Evolutionary conservation across 2,797 vertebrate species (phyloP), one percentile per base, ranked within the genome.

Genomic region (Ataeniobius toweri): DNA sequence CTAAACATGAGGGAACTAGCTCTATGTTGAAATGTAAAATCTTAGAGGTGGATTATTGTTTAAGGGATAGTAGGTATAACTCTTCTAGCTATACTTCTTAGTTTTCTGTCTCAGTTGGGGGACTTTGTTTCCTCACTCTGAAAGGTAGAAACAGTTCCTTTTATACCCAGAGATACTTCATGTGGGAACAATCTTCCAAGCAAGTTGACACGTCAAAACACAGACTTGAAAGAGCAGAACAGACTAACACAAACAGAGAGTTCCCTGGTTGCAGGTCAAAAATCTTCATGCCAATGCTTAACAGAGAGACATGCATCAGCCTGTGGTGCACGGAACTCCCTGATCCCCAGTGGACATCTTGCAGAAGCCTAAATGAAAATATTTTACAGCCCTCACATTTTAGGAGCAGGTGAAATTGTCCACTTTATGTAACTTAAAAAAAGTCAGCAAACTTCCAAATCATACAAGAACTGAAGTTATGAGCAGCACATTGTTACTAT

Each of bases 131-230:
- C 70, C 67, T 74, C 72, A 79, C 26, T 67, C 24, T 75, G n/a
- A 68, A 46, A 71, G 71, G n/a, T 73, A 20, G 63, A 65, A 48
- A 69, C 20, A 39, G 75, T 28, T 31, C 9, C 9, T 8, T 31
- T 72, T 70, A 59, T 36, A 50, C 10, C 73, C 28, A 77, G 46
- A 78, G 55, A 69, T 74, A 31, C 69, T 41, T 75, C 84, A 1
- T 61, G 16, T 18, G 9, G 75, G 80, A 88, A 82, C 28, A 83
- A 1, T 50, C 63, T 31, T 80, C 36, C 46, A 65, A 79, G 85
- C 73, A 79, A 72, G 24, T 0, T 51, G 46, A 76, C 67, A 72
- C 41, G 71, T 71, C 6, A 79, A 78, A 82, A 75, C 63, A 41
- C 58, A 31, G 24, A 75, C 50, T 80, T 78, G 16, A 80, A 83